Evolutionary conservation across 2,113 vertebrate genomes (phyloP).

Genomic region (Dromaius novaehollandiae): DNA sequence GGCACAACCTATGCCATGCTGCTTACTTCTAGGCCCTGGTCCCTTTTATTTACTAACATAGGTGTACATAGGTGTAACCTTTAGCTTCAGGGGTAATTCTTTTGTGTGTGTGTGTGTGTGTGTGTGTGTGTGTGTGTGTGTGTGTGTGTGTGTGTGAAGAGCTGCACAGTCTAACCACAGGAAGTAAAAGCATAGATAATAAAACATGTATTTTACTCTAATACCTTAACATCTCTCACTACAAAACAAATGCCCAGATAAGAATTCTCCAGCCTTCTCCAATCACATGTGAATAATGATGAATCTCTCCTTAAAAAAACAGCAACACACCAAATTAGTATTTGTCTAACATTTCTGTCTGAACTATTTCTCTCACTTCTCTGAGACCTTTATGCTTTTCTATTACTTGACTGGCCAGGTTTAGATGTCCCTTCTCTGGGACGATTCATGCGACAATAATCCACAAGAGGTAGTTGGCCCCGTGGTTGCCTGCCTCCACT

Average conservation of each 20-base stretch:
- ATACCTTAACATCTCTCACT: not conserved
- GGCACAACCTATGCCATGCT: not conserved
- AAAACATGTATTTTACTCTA: not conserved
- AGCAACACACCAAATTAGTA: not conserved
- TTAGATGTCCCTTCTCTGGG: not conserved
- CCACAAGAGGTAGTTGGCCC: not conserved
- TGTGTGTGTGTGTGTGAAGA: not conserved
- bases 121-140: too few relatives aligned
- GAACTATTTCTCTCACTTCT: not conserved
- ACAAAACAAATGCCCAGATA: not conserved
- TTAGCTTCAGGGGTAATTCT: not conserved
- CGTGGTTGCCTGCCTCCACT: not conserved
- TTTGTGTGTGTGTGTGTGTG: not conserved
- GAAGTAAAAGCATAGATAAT: not conserved
- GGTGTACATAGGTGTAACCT: not conserved
- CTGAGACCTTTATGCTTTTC: not conserved
- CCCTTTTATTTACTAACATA: not conserved
- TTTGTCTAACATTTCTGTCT: not conserved
- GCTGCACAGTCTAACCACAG: not conserved
- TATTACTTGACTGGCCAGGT: not conserved
- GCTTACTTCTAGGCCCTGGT: not conserved
- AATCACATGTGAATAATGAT: not conserved
- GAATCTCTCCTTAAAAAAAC: not conserved
- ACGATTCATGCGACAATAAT: not conserved
- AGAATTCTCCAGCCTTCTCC: not conserved